phyloP scores from a whole-genome alignment of 2,888 invertebrate genomes.

The Meganola albula region DNA sequence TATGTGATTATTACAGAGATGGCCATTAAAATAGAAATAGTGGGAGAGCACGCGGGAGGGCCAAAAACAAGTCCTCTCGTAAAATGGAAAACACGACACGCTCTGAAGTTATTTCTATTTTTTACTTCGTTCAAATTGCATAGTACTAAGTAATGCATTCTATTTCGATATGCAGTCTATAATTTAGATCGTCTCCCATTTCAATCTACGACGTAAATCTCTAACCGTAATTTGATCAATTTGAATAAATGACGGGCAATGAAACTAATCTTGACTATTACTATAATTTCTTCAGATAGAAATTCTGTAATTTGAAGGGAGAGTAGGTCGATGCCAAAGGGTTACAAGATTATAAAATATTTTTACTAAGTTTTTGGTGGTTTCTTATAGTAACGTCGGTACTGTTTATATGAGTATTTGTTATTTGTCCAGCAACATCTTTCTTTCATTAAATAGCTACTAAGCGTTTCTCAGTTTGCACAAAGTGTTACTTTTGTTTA shows the following conservation, averaged over 20 bases:
- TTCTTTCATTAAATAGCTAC: conserved; percentile 39
- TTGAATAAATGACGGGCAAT: conserved; percentile 47
- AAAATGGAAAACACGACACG: conserved; percentile 6
- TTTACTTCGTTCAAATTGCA: too few species aligned
- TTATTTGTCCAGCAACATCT: conserved; percentile 35
- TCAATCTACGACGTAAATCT: conserved; percentile 30
- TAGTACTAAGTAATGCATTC: conserved; percentile 14
- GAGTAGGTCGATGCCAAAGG: too few species aligned
- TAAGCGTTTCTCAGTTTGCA: conserved; percentile 47
- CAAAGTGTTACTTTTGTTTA: conserved; percentile 40
- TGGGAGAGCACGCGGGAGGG: conserved; percentile 17
- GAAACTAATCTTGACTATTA: conserved; percentile 37
- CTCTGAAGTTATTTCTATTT: too few species aligned
- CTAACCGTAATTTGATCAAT: conserved; percentile 48
- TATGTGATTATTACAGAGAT: conserved; percentile 13
- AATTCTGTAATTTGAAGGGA: conserved; percentile 27
- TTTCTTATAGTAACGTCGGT: too few species aligned
- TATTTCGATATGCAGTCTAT: conserved; percentile 16
- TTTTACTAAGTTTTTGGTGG: too few species aligned
- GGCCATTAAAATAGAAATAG: conserved; percentile 15
- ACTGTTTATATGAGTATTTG: too few species aligned
- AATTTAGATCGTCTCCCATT: conserved; percentile 24
- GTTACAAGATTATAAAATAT: too few species aligned
- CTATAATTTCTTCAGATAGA: conserved; percentile 37
- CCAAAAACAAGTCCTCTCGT: conserved; percentile 7